Conservation (phyloP, 2,113 vertebrate genomes). For the Nannospalax galili region DNA sequence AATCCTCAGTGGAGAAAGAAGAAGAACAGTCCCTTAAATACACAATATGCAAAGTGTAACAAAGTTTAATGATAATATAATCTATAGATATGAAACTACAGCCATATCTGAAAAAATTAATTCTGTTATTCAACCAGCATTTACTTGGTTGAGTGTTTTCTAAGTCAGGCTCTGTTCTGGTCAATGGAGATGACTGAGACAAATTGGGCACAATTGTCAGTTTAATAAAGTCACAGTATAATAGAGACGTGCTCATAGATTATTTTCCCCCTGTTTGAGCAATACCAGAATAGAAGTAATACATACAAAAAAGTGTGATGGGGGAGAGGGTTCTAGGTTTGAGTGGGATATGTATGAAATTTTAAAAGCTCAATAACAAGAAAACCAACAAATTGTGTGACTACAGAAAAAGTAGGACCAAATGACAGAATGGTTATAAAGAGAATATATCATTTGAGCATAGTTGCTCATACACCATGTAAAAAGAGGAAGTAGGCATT, state of each 20-base stretch:
- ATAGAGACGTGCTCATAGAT: neutral
- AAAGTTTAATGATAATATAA: neutral
- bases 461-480: neutral
- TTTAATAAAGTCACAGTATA: conserved; percentile 27
- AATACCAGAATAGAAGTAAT: neutral
- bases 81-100: neutral
- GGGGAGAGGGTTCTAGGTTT: too few relatives aligned
- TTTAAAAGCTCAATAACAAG: too few relatives aligned
- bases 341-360: too few relatives aligned
- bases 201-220: conserved; percentile 13
- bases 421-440: conserved; percentile 35
- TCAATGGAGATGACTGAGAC: conserved; percentile 11
- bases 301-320: conserved; percentile 50
- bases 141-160: conserved; percentile 1
- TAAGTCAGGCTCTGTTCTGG: neutral
- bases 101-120: conserved; percentile 30
- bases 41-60: neutral
- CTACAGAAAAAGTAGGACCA: neutral
- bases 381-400: neutral
- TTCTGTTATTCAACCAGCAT: conserved; percentile 16
- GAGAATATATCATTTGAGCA: neutral
- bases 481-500: conserved; percentile 15
- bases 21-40: conserved; percentile 15
- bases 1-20: neutral
- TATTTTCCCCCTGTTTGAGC: neutral